A percentile compares a stretch with the other conserved stretches of the same genome.
phyloP scores from a whole-genome alignment of 2,888 invertebrate species.

The Ceramica pisi region DNA sequence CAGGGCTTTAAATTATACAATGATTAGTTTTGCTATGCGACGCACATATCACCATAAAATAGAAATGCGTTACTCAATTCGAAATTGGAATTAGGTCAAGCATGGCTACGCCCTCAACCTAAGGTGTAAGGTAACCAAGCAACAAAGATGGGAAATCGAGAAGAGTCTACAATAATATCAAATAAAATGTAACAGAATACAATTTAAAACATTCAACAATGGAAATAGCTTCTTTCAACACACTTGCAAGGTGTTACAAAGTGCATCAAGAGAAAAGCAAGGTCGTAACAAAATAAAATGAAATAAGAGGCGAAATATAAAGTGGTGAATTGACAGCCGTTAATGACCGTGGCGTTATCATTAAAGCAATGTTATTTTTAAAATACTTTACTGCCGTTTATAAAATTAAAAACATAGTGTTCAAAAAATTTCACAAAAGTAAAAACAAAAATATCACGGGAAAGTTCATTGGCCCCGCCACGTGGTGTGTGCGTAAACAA shows the following conservation, averaged over 20 bases:
- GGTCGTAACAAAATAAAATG: conserved; percentile 12
- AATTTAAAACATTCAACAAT: conserved; percentile 19
- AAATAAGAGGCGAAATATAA: conserved; percentile 19
- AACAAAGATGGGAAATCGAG: conserved; percentile 10
- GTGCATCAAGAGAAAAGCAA: conserved; percentile 32
- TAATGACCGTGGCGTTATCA: conserved; percentile 42
- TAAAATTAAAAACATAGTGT: conserved; percentile 67
- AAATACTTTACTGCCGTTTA: conserved; percentile 52
- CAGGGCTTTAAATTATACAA: conserved; percentile 72
- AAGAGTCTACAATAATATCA: conserved; percentile 12
- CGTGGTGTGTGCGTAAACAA: conserved; percentile 86
- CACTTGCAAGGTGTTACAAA: conserved; percentile 16
- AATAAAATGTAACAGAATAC: conserved; percentile 20
- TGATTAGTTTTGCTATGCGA: conserved; percentile 70
- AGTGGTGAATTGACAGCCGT: conserved; percentile 20
- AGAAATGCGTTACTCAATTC: conserved; percentile 42
- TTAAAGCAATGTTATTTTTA: conserved; percentile 38
- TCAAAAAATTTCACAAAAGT: conserved; percentile 71
- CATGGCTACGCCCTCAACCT: conserved; percentile 1
- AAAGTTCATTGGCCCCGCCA: conserved; percentile 83
- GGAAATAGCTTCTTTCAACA: conserved; percentile 32
- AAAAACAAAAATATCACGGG: conserved; percentile 74
- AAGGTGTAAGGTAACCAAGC: not conserved
- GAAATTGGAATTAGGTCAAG: conserved; percentile 19
- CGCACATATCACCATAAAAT: conserved; percentile 40